Percentiles rank a stretch among this genome's conserved stretches.
Conservation (phyloP, 2,888 invertebrate genomes). For the Torymus aiolomorphi region DNA sequence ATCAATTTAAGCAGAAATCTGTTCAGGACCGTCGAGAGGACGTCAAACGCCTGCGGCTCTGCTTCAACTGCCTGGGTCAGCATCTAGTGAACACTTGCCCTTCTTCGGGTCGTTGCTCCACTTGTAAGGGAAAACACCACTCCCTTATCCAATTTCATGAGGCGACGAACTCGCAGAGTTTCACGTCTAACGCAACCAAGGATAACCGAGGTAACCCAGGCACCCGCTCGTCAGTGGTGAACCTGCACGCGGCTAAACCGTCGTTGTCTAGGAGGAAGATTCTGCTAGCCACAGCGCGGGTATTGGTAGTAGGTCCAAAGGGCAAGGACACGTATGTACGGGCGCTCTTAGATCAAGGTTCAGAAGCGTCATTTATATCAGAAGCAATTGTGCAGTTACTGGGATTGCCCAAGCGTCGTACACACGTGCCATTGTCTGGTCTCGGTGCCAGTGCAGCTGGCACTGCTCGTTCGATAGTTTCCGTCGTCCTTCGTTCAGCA, state of each 20-base stretch:
- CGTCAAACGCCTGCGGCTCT: background rate
- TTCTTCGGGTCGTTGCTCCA: background rate
- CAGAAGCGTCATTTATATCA: no score
- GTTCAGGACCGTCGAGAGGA: background rate
- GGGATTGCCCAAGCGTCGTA: background rate
- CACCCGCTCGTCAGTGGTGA: background rate
- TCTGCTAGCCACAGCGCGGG: background rate
- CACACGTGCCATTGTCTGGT: conserved; percentile 10
- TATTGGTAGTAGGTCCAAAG: background rate
- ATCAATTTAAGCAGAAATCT: background rate
- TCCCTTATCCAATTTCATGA: conserved; percentile 6
- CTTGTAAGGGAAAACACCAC: conserved; percentile 1
- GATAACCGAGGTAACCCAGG: background rate
- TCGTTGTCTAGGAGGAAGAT: background rate
- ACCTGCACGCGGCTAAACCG: background rate
- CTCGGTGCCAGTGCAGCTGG: background rate
- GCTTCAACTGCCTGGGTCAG: conserved; percentile 2
- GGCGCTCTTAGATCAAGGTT: no score
- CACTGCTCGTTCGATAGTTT: background rate
- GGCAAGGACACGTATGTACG: background rate
- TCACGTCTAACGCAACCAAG: no score
- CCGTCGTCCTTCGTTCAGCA: background rate
- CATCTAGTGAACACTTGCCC: background rate
- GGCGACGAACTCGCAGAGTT: background rate
- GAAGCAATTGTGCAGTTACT: no score